Evolutionary conservation across 2,113 vertebrate species (phyloP).

Genomic region (Lutjanus erythropterus): DNA sequence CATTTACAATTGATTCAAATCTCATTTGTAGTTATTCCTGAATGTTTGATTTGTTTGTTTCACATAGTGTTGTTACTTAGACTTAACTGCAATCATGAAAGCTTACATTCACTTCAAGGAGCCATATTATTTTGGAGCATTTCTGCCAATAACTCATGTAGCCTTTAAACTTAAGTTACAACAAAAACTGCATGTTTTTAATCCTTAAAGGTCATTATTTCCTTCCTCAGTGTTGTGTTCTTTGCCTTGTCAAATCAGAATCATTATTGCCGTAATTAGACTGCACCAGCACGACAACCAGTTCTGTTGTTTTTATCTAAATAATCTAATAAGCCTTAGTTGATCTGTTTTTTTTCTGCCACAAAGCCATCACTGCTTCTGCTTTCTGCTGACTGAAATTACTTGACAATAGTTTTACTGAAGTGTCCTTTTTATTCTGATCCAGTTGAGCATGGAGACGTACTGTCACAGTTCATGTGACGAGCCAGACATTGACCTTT

Average conservation of each 20-base stretch:
- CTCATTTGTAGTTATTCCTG: neutral
- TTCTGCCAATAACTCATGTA: neutral
- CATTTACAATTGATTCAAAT: neutral
- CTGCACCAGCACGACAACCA: neutral
- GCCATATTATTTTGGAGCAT: neutral
- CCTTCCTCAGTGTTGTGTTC: neutral
- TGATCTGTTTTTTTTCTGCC: neutral
- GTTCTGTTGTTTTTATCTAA: neutral
- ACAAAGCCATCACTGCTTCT: slow-evolving; percentile 7
- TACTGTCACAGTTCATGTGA: slow-evolving; percentile 16
- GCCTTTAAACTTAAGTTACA: neutral
- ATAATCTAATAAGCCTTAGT: neutral
- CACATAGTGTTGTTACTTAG: neutral
- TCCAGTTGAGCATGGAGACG: neutral
- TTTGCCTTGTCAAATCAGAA: neutral
- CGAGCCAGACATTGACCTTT: neutral
- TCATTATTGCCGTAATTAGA: slow-evolving; percentile 2
- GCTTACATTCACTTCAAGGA: neutral
- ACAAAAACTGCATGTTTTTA: neutral
- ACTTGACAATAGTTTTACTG: slow-evolving; percentile 43
- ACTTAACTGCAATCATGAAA: neutral
- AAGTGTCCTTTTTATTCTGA: slow-evolving; percentile 41
- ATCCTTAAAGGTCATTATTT: neutral
- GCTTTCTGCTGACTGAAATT: slow-evolving; percentile 27
- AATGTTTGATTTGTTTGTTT: neutral